These are phyloP conservation scores for Mirza zaza DNA, from an alignment of 2,113 vertebrate genomes.

Conservation along the genomic window DNA sequence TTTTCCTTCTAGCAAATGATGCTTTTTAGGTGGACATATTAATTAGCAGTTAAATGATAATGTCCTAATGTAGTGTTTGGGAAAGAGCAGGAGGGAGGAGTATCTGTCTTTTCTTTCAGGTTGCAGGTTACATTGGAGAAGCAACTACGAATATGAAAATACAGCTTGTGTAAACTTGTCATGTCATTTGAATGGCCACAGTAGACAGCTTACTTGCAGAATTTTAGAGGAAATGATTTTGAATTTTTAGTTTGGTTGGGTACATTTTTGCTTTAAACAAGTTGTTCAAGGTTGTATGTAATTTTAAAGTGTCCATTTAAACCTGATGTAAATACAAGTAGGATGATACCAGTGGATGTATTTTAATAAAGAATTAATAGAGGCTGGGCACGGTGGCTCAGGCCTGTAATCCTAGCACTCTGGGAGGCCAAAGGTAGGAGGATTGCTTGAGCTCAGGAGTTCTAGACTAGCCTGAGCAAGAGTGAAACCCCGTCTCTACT, in stretches of 20 bases:
- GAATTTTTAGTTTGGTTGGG: conserved; percentile 34
- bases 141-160: conserved; percentile 4
- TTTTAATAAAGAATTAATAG: conserved; percentile 45
- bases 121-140: background rate
- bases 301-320: conserved; percentile 32
- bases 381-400: background rate
- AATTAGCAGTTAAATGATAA: conserved; percentile 55
- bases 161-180: background rate
- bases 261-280: conserved; percentile 42
- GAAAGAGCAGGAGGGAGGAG: background rate
- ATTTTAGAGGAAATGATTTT: conserved; percentile 45
- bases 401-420: too few relatives aligned
- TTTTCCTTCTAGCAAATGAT: conserved; percentile 48
- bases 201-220: background rate
- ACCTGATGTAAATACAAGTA: background rate
- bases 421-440: too few relatives aligned
- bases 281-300: background rate
- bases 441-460: too few relatives aligned
- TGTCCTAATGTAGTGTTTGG: conserved; percentile 24
- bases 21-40: conserved; percentile 55
- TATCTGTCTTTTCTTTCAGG: background rate
- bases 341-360: background rate
- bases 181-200: background rate
- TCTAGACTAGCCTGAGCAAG: too few relatives aligned
- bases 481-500: too few relatives aligned